Base-by-base conservation (phyloP, 2,113 vertebrate species). In the Xiphophorus maculatus region DNA sequence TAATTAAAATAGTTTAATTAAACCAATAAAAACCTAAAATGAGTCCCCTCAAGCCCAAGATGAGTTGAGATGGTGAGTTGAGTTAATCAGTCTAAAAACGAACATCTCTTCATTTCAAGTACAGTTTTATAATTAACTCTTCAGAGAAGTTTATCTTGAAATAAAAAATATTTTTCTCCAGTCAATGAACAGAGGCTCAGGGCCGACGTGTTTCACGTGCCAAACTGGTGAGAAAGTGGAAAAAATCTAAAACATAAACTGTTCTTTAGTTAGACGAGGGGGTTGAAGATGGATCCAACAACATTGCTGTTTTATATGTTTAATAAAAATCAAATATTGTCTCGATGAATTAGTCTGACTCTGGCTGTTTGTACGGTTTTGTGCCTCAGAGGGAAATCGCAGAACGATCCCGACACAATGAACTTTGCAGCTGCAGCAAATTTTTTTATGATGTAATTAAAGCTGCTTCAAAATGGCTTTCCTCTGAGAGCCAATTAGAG, bases 371-470 rank as follows among this genome's bases (percentile, higher is more conserved):
- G 35, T 68, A n/a, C 30, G 0, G 17, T 28, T 42, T 61, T 40
- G 64, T 15, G 35, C n/a, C 65, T 28, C 35, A 27, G 70, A 72
- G 28, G 58, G 15, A n/a, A 33, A 33, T 35, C 14, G 6, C 63
- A 32, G 30, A 77, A 30, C 74, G 13, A 71, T 61, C 33, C 25
- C 63, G 44, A 42, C 63, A 25, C n/a, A 3, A 33, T 61, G 67
- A 88, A 84, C 79, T 87, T 63, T 76, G 86, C 86, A 17, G 69
- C 79, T 14, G 76, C 77, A 80, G 88, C 81, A 77, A 79, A 64
- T 76, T 77, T 27, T 80, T 88, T 88, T 86, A 84, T 71, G 75
- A 77, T 79, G 80, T 83, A 74, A 88, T 90, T 90, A 88, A 83
- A 86, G 71, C 60, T 0, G 40, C 71, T 71, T 51, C 71, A 73